Base-by-base conservation (phyloP, 1,140 invertebrate species). In the Calliphora vicina region DNA sequence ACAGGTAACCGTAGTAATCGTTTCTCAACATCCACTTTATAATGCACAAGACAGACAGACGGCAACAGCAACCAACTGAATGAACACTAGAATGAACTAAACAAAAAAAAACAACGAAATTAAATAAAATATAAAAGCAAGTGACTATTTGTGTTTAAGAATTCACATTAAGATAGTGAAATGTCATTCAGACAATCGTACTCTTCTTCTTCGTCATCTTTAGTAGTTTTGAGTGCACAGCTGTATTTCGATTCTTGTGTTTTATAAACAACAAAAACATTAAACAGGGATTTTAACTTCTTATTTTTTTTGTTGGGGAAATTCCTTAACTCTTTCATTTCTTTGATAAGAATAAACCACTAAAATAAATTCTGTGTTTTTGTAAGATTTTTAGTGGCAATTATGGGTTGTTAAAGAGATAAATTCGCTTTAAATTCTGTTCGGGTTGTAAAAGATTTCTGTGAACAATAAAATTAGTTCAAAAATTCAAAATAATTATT, bases 1-100 rank as follows among this genome's bases (percentile, higher is more conserved):
- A 78, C 74, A 78, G 74, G 74, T 78, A 78, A 43, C 74, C 74
- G 74, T 78, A 78, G 74, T 45, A 78, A 78, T 78, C 15, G 73
- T 76, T 35, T 10, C 6, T 35, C 35, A 35, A 35, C 35, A 35
- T 8, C 10, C 35, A 35, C 10, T 35, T 35, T 10, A 35, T 8
- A 10, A 35, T 35, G 35, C 35, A 35, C 35, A 1, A 35, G 35
- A 35, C 35, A 35, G 10, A n/a, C n/a, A n/a, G n/a, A n/a, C n/a
- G n/a, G n/a, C 42, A 43, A 43, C 42, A 43, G 12, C 42, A 43
- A 43, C 42, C 50, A 17, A n/a, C 50, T 6, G n/a, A n/a, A 57
- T n/a, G n/a, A n/a, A n/a, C n/a, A n/a, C n/a, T 8, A 57, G 45
- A 57, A 57, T 15, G 45, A 57, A n/a, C 15, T 17, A 2, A 10